phyloP scores from a whole-genome alignment of 2,113 vertebrate species.

The Peromyscus californicus region DNA sequence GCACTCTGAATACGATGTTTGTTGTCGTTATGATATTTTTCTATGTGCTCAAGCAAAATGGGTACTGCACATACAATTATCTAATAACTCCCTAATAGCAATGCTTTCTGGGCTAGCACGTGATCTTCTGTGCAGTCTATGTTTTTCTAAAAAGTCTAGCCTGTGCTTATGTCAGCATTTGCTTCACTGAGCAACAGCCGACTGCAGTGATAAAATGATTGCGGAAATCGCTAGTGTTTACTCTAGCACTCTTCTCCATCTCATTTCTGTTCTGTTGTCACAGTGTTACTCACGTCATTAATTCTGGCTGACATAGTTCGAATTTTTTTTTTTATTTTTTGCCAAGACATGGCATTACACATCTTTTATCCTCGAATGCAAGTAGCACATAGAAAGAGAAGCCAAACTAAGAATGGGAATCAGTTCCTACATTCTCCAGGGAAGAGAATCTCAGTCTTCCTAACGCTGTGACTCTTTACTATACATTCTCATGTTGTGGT shows the following conservation, averaged over 20 bases:
- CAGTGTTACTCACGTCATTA: conserved; percentile 54
- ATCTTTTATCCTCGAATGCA: not conserved
- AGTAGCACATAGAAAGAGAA: conserved; percentile 12
- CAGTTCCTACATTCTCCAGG: not conserved
- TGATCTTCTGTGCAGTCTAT: not conserved
- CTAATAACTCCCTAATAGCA: not conserved
- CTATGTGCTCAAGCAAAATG: not conserved
- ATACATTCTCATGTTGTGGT: not conserved
- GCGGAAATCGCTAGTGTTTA: not conserved
- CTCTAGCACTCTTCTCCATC: not conserved
- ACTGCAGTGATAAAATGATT: conserved; percentile 30
- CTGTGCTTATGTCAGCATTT: conserved; percentile 7
- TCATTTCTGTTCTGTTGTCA: conserved; percentile 35
- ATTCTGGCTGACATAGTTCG: conserved; percentile 52
- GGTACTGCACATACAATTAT: not conserved
- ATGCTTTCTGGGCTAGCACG: not conserved
- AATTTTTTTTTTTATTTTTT: conserved; percentile 59
- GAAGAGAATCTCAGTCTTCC: not conserved
- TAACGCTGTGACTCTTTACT: not conserved
- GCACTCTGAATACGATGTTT: not conserved
- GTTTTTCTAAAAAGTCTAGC: not conserved
- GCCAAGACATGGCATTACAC: not conserved
- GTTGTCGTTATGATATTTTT: not conserved
- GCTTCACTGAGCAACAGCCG: not conserved
- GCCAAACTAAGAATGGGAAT: not conserved